Percentiles rank a stretch among this genome's conserved stretches.
phyloP scores from a whole-genome alignment of 2,888 invertebrate species.

The Tuberolachnus salignus region DNA sequence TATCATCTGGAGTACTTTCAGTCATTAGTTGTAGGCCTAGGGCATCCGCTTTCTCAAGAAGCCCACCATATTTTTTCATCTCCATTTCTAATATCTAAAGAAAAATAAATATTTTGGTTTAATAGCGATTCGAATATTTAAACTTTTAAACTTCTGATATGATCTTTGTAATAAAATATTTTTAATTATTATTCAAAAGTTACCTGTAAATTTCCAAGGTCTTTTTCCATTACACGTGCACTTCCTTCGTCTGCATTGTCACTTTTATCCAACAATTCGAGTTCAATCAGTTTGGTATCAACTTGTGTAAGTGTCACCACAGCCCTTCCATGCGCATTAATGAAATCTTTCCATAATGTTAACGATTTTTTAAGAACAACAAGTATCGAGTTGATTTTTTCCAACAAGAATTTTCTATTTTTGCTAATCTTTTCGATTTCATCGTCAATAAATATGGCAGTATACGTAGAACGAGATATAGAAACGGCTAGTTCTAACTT shows the following conservation, averaged over 20 bases:
- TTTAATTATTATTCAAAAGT: constrained; percentile 2
- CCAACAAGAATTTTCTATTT: constrained; percentile 31
- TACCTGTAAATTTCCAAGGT: constrained; percentile 50
- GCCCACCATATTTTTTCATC: constrained; percentile 65
- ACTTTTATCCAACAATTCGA: constrained; percentile 67
- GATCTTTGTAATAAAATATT: neutral
- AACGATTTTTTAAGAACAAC: constrained; percentile 67
- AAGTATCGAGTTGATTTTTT: constrained; percentile 29
- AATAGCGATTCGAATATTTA: neutral
- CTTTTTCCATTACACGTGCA: constrained; percentile 21
- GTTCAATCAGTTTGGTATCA: constrained; percentile 74
- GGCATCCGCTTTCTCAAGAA: constrained; percentile 68
- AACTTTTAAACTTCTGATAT: neutral
- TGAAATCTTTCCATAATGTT: constrained; percentile 72
- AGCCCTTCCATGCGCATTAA: constrained; percentile 74
- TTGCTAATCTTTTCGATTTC: constrained; percentile 54
- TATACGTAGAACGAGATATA: constrained; percentile 64
- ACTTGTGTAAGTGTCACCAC: constrained; percentile 74
- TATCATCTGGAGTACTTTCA: constrained; percentile 67
- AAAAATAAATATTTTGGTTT: neutral
- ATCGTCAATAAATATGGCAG: constrained; percentile 67
- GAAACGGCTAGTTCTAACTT: constrained; percentile 65
- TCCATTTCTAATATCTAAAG: constrained; percentile 64
- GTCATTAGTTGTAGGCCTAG: constrained; percentile 69
- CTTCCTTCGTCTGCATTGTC: constrained; percentile 49